These are phyloP conservation scores for Ammodytes marinus DNA, from an alignment of 2,113 vertebrate genomes.

Conservation along the genomic window DNA sequence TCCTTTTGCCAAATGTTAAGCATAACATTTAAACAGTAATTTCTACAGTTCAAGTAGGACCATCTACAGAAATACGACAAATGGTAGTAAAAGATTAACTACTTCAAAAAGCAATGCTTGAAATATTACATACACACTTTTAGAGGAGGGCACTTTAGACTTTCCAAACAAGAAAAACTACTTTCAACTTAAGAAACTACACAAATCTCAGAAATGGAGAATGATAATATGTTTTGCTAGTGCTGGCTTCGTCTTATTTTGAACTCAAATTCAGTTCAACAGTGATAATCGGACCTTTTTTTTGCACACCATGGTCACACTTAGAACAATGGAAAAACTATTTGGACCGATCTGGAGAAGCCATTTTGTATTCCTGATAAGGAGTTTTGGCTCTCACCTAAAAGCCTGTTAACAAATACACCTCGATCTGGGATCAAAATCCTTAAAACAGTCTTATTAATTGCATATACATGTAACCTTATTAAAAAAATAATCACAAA, in stretches of 20 bases:
- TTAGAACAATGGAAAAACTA: conserved; percentile 11
- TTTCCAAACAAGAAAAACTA: conserved; percentile 11
- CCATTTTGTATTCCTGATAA: conserved; percentile 45
- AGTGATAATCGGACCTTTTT: not conserved
- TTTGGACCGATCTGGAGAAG: conserved; percentile 10
- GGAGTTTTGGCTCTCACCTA: conserved; percentile 22
- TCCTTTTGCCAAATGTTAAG: conserved; percentile 53
- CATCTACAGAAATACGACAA: conserved; percentile 61
- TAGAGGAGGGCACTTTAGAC: conserved; percentile 34
- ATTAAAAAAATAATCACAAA: conserved; percentile 53
- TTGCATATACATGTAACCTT: conserved; percentile 66
- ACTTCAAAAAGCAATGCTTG: conserved; percentile 45
- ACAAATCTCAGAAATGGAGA: conserved; percentile 17
- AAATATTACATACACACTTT: conserved; percentile 39
- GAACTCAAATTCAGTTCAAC: not conserved
- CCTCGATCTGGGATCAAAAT: conserved; percentile 21
- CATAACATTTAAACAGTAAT: conserved; percentile 49
- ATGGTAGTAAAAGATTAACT: conserved; percentile 32
- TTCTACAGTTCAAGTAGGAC: conserved; percentile 76
- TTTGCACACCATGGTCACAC: not conserved
- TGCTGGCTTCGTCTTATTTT: conserved; percentile 28
- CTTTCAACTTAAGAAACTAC: not conserved
- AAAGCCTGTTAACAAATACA: not conserved
- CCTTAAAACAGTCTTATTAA: conserved; percentile 57
- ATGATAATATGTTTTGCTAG: conserved; percentile 18